Base-by-base conservation (phyloP, 2,113 vertebrate species). In the Hippolais icterina region DNA sequence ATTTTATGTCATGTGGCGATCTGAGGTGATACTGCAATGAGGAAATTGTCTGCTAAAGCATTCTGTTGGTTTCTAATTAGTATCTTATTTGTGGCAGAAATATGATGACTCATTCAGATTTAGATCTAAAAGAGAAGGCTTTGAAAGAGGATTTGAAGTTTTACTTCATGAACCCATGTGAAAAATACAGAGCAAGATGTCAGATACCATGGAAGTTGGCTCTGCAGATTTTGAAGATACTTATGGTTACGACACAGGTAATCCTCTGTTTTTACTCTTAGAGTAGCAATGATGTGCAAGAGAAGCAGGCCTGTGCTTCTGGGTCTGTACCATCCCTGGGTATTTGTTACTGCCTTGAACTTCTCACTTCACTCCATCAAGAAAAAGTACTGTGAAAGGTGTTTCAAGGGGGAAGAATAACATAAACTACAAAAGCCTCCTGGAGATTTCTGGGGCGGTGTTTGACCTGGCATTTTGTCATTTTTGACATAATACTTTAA, bases 161-260 rank as follows among this genome's bases (percentile, higher is more conserved):
- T 95, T 99, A 99, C 97, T 99, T 99, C 95, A 99, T 99, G 99
- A 99, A 98, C 83, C 99, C 99, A 0, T 99, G 99, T 98, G 99
- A 99, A 96, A 99, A 99, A 96, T 99, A 99, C 97, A 97, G 97
- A 97, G 98, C 99, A 87, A 97, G 99, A 80, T 93, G 61, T 64
- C 99, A 99, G 77, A 95, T 99, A 69, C 99, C 99, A 5, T 99
- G 99, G 99, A 99, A 99, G 95, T 94, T 99, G 83, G 98, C 97
- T 41, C 97, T 99, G 95, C 99, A 99, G 97, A 98, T 99, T 94
- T 96, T 99, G 93, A 99, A 99, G 98, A 99, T 99, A 60, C 94
- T 99, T 89, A 99, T 99, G 99, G 98, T 99, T 94, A 99, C 99
- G 5, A 98, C 98, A 25, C 99, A 99, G 98, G 99, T 99, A 98